phyloP scores from a whole-genome alignment of 2,113 vertebrate genomes.

The Turdus rufiventris region DNA sequence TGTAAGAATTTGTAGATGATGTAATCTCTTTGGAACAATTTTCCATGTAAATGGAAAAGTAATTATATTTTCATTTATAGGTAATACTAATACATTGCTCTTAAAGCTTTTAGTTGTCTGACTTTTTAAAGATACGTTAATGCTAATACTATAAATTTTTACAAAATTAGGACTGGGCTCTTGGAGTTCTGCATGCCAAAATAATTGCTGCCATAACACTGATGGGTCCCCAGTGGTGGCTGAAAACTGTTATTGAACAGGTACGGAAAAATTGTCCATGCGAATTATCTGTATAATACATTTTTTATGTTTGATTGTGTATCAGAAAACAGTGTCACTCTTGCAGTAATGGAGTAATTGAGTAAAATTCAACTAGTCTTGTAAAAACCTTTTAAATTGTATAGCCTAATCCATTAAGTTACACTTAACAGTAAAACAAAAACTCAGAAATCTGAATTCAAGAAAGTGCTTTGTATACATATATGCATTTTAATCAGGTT shows the following conservation, averaged over 20 bases:
- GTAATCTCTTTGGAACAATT: background rate
- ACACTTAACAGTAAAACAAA: background rate
- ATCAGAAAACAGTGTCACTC: background rate
- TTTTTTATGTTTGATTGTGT: background rate
- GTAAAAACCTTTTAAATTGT: background rate
- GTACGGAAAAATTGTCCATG: constrained; percentile 38
- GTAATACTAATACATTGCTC: background rate
- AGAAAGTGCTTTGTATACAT: background rate
- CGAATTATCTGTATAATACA: background rate
- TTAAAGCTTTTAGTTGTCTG: background rate
- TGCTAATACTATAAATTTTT: background rate
- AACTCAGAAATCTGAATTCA: background rate
- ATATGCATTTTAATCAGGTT: background rate
- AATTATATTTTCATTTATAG: background rate
- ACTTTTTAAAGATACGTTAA: background rate
- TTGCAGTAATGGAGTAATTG: background rate
- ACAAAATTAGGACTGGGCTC: constrained; percentile 90
- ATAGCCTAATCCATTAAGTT: background rate
- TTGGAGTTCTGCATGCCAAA: constrained; percentile 98
- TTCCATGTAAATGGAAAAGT: background rate
- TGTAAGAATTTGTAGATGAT: background rate
- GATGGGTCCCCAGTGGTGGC: constrained; percentile 99
- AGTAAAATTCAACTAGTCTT: background rate
- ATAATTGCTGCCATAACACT: constrained; percentile 98
- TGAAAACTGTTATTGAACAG: constrained; percentile 99